A percentile compares a stretch with the other conserved stretches of the same genome.
Conservation (phyloP, 2,797 vertebrate genomes). For the Luscinia megarhynchos region DNA sequence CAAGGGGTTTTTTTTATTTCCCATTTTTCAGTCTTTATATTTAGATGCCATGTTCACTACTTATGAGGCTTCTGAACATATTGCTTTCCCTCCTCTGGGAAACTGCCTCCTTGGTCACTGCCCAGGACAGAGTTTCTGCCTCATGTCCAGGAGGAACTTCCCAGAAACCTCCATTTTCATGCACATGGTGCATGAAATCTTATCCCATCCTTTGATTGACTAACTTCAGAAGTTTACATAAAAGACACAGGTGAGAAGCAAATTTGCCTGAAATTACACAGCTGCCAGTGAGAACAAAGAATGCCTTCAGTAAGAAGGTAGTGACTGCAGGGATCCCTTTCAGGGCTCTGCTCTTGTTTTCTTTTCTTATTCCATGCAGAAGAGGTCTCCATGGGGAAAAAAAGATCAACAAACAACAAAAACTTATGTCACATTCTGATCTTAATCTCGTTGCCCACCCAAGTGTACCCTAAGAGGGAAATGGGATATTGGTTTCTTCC, state of each 20-base stretch:
- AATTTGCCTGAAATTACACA: background rate
- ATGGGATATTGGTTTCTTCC: background rate
- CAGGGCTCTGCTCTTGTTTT: background rate
- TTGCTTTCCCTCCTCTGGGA: background rate
- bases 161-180: too few relatives aligned
- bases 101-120: too few relatives aligned
- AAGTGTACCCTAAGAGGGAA: background rate
- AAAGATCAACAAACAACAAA: background rate
- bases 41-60: background rate
- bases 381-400: background rate
- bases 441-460: background rate
- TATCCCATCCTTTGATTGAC: background rate
- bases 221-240: background rate
- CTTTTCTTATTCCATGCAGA: background rate
- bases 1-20: background rate
- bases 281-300: background rate
- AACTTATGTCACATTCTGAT: background rate
- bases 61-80: fast-evolving
- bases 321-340: background rate
- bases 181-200: background rate
- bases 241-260: background rate
- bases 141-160: too few relatives aligned
- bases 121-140: too few relatives aligned
- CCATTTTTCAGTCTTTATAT: background rate
- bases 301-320: background rate